Conservation (phyloP, 2,888 invertebrate species). For the Microchrysa polita region DNA sequence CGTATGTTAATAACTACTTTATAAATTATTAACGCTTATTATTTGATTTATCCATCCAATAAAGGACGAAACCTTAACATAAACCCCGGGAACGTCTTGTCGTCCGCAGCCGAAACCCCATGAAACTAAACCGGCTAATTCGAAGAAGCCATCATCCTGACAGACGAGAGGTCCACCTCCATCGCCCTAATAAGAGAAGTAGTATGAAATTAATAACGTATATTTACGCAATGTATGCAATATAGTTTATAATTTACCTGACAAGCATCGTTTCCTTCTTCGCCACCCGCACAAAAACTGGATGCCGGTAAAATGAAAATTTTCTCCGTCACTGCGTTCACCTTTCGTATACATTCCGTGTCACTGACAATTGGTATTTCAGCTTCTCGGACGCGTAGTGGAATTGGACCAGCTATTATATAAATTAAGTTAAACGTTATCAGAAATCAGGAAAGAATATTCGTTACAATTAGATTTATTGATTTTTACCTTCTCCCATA, state of each 20-base stretch:
- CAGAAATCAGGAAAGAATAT: background rate
- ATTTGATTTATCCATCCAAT: constrained; percentile 98
- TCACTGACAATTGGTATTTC: constrained; percentile 93
- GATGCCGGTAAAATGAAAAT: constrained; percentile 92
- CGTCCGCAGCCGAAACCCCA: constrained; percentile 97
- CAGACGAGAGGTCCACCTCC: constrained; percentile 95
- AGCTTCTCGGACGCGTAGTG: constrained; percentile 87
- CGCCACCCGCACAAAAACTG: constrained; percentile 94
- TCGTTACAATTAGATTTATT: background rate
- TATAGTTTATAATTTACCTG: constrained; percentile 69
- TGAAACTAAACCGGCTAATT: constrained; percentile 91
- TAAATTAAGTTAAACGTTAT: background rate
- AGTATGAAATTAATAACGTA: background rate
- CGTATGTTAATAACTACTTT: constrained; percentile 57
- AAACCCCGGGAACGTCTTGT: constrained; percentile 94
- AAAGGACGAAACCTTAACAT: constrained; percentile 94
- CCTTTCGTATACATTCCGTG: constrained; percentile 90
- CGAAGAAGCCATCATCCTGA: constrained; percentile 91
- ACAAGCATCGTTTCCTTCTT: constrained; percentile 91
- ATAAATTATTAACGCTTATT: constrained; percentile 92
- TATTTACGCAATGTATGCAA: constrained; percentile 21
- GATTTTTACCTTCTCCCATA: constrained; percentile 84
- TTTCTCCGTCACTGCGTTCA: constrained; percentile 94
- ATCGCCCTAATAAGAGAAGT: constrained; percentile 74
- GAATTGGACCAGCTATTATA: constrained; percentile 82